Conservation (phyloP, 2,113 vertebrate species). For the Toxostoma redivivum region DNA sequence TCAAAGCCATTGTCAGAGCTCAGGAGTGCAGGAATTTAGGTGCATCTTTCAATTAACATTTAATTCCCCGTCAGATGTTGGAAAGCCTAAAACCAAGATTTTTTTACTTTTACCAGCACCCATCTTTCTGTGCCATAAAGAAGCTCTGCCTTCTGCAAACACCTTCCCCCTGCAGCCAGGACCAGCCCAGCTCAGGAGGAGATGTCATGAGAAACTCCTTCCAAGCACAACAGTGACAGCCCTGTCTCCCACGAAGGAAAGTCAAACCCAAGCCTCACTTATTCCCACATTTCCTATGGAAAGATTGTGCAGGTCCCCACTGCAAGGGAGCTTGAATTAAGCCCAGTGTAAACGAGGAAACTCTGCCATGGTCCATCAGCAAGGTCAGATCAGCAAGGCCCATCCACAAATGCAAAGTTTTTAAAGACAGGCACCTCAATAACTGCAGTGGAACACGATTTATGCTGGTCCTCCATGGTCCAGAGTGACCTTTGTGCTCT, state of each 20-base stretch:
- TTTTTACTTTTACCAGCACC: neutral
- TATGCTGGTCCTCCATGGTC: rapidly evolving
- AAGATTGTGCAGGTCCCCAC: neutral
- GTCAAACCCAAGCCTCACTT: neutral
- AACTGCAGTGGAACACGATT: neutral
- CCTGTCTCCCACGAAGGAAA: neutral
- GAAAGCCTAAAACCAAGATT: neutral
- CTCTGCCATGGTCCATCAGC: neutral
- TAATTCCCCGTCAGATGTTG: rapidly evolving
- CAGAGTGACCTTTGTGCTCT: neutral
- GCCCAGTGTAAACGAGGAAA: neutral
- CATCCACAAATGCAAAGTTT: neutral
- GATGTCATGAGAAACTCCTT: neutral
- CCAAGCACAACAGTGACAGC: neutral
- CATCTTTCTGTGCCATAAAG: neutral
- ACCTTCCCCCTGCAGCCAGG: neutral
- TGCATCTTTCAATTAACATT: neutral
- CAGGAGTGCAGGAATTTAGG: neutral
- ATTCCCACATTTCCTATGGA: neutral
- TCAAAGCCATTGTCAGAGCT: neutral
- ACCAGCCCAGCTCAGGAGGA: neutral
- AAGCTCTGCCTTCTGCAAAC: neutral
- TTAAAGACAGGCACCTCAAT: neutral
- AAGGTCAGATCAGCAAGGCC: neutral
- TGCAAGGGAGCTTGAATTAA: neutral